Evolutionary conservation across 2,888 invertebrate genomes (phyloP), one percentile per base, ranked within the genome.

Genomic region (Endomychus coccineus): DNA sequence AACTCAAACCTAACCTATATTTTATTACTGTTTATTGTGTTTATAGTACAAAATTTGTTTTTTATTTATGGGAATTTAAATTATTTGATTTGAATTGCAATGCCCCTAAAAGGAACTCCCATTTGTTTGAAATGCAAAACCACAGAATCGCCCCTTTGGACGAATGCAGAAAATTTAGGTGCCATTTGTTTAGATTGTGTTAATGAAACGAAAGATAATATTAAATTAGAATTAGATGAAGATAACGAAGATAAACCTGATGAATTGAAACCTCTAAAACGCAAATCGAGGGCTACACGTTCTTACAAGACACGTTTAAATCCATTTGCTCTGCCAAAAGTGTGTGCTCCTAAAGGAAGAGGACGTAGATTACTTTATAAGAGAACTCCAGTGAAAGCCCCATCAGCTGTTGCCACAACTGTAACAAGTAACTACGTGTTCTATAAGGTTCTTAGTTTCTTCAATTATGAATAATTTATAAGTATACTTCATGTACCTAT

Each of bases 361-460:
- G 83, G 84, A 10, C 72, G 90, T 2, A 69, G 90, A 42, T 75
- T 80, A 34, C 74, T 89, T 38, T 84, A 86, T 55, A 87, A 87
- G 61, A 79, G 83, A 51, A 77, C 75, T 14, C 86, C 88, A 0
- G 71, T 83, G 3, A 88, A 86, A 63, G 84, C 89, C 0, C 87
- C 89, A 0, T 73, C 77, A 1, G 77, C 87, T 6, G 83, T 86
- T 10, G 83, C 89, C 0, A 85, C 87, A 12, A 80, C 85, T 0
- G 78, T 86, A 6, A 85, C 87, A 4, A 84, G 84, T 45, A 80
- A 85, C 40, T 81, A 77, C 52, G 71, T 87, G 13, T 90, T 86
- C 64, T 77, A 79, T 60, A 80, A 83, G 68, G 80, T 78, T n/a
- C n/a, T n/a, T n/a, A n/a, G n/a, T n/a, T n/a, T n/a, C n/a, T n/a